phyloP scores from a whole-genome alignment of 1,140 invertebrate species.

The Armadillidium nasatum region DNA sequence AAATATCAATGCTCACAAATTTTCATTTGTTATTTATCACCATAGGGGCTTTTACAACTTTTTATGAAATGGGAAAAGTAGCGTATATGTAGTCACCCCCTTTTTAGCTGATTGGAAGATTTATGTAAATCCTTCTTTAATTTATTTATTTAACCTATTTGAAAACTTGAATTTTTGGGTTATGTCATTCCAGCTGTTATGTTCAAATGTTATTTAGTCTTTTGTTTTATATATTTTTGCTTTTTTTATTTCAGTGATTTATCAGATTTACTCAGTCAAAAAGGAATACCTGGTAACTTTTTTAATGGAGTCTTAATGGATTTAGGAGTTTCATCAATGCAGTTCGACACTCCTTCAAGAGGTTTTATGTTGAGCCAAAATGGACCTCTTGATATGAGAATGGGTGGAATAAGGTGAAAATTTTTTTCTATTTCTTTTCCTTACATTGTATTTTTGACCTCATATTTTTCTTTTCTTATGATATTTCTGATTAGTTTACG shows the following conservation, averaged over 20 bases:
- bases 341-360: constrained; percentile 71
- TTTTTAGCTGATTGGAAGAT: too few species aligned
- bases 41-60: too few species aligned
- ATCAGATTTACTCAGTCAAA: constrained; percentile 59
- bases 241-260: constrained; percentile 49
- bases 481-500: too few species aligned
- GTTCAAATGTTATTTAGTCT: too few species aligned
- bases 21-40: too few species aligned
- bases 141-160: too few species aligned
- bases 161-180: too few species aligned
- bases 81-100: too few species aligned
- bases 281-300: constrained; percentile 58
- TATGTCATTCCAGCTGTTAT: too few species aligned
- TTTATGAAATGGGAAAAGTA: too few species aligned
- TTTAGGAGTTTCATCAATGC: constrained; percentile 94
- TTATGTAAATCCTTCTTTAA: too few species aligned
- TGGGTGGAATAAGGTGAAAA: constrained; percentile 68
- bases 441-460: neutral
- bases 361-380: constrained; percentile 80
- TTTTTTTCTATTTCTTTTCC: neutral
- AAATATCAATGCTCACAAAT: too few species aligned
- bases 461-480: neutral
- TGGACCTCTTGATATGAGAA: constrained; percentile 91
- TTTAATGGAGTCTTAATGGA: constrained; percentile 88
- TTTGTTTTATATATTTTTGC: neutral